Evolutionary conservation across 1,140 invertebrate species (phyloP).

Genomic region (Zaprionus davidi): DNA sequence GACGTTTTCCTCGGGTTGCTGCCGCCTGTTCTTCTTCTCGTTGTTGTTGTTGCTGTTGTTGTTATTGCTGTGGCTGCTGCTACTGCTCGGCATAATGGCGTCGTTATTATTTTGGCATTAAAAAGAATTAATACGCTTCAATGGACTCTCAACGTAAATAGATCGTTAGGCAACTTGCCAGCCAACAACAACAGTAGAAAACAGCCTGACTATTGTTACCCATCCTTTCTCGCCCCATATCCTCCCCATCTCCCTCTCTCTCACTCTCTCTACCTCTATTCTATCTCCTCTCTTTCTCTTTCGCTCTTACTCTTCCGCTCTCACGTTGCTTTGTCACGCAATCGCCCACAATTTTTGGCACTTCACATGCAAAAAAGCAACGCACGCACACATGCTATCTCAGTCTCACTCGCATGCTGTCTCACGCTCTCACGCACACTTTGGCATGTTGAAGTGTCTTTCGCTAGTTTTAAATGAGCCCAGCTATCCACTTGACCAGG

Average conservation of each 20-base stretch:
- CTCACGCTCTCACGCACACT: slow-evolving; percentile 11
- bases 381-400: not conserved
- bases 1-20: slow-evolving; percentile 18
- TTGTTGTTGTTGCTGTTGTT: slow-evolving; percentile 4
- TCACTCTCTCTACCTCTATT: not conserved
- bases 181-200: slow-evolving; percentile 14
- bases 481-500: slow-evolving; percentile 30
- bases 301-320: slow-evolving; percentile 34
- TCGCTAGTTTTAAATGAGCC: slow-evolving; percentile 16
- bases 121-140: slow-evolving; percentile 83
- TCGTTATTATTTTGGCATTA: slow-evolving; percentile 82
- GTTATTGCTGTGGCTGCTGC: slow-evolving; percentile 24
- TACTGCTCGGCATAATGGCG: slow-evolving; percentile 73
- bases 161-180: slow-evolving; percentile 78
- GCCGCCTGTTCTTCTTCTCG: slow-evolving; percentile 3
- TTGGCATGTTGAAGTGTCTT: slow-evolving; percentile 3
- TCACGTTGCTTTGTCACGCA: slow-evolving; percentile 73
- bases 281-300: slow-evolving; percentile 1
- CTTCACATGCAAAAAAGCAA: slow-evolving; percentile 54
- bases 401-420: not conserved
- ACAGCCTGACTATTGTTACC: slow-evolving; percentile 1
- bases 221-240: slow-evolving; percentile 4
- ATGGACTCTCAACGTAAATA: slow-evolving; percentile 76
- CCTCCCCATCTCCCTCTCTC: not conserved
- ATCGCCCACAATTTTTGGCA: slow-evolving; percentile 67